Evolutionary conservation across 1,140 invertebrate species (phyloP).

Genomic region (Drosophila gunungcola): DNA sequence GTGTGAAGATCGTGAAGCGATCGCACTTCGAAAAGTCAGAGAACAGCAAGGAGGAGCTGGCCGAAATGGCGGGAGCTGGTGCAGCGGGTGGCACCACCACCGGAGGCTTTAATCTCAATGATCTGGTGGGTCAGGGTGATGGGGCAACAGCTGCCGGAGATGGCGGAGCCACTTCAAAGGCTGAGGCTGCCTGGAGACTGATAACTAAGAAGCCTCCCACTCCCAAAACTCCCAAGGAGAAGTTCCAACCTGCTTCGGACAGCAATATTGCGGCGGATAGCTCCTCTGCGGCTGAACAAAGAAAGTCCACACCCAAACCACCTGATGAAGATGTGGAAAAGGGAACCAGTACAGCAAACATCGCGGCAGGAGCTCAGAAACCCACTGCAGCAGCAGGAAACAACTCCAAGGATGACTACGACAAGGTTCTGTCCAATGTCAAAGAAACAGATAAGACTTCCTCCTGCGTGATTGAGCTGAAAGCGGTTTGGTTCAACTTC

Average conservation of each 20-base stretch:
- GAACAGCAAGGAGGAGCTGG: slow-evolving; percentile 86
- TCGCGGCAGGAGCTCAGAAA: slow-evolving; percentile 29
- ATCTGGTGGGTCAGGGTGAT: slow-evolving; percentile 50
- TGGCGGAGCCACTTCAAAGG: slow-evolving; percentile 74
- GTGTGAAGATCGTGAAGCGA: slow-evolving; percentile 91
- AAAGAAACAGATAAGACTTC: slow-evolving; percentile 87
- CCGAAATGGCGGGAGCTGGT: slow-evolving; percentile 70
- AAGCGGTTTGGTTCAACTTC: slow-evolving; percentile 98
- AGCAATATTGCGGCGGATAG: slow-evolving; percentile 55
- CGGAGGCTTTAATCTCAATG: slow-evolving; percentile 64
- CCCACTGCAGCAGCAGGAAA: neutral
- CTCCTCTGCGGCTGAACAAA: slow-evolving; percentile 28
- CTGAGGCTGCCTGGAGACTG: slow-evolving; percentile 75
- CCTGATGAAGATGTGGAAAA: slow-evolving; percentile 78
- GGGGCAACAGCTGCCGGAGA: slow-evolving; percentile 45
- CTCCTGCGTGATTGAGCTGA: slow-evolving; percentile 93
- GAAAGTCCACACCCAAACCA: slow-evolving; percentile 65
- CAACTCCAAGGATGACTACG: slow-evolving; percentile 62
- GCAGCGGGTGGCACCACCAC: slow-evolving; percentile 45
- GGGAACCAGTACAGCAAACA: slow-evolving; percentile 21
- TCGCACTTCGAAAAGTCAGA: slow-evolving; percentile 91
- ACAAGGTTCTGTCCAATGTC: slow-evolving; percentile 74
- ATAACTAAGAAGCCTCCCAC: slow-evolving; percentile 82
- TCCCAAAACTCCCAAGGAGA: slow-evolving; percentile 80
- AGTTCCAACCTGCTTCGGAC: slow-evolving; percentile 68